phyloP scores from a whole-genome alignment of 2,888 invertebrate genomes.

The Melieria picta region DNA sequence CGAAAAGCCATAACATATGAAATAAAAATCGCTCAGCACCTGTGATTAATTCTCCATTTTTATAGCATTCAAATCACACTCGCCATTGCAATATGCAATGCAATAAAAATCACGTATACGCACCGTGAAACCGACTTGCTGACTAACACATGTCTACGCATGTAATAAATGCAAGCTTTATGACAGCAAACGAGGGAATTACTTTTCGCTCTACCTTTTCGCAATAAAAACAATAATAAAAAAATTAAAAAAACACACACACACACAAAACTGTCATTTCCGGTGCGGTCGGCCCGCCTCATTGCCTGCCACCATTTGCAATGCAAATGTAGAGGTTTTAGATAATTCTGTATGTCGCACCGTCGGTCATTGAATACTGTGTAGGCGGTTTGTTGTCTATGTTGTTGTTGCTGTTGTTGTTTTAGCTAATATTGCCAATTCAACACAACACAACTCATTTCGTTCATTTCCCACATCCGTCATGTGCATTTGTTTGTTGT shows the following conservation, averaged over 20 bases:
- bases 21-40: too few species aligned
- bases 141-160: not conserved
- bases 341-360: not conserved
- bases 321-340: not conserved
- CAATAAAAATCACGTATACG: constrained; percentile 17
- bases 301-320: constrained; percentile 9
- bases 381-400: not conserved
- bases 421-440: not conserved
- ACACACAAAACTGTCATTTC: constrained; percentile 13
- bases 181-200: not conserved
- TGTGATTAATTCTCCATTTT: too few species aligned
- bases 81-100: too few species aligned
- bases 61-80: too few species aligned
- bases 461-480: not conserved
- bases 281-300: not conserved
- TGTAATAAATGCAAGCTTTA: not conserved
- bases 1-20: too few species aligned
- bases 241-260: constrained; percentile 1
- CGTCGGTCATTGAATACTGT: not conserved
- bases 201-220: not conserved
- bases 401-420: not conserved
- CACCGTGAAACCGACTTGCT: not conserved
- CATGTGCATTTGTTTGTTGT: constrained; percentile 11
- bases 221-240: not conserved
- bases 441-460: not conserved